Conservation (phyloP, 2,888 invertebrate species). For the Agrotis segetum region DNA sequence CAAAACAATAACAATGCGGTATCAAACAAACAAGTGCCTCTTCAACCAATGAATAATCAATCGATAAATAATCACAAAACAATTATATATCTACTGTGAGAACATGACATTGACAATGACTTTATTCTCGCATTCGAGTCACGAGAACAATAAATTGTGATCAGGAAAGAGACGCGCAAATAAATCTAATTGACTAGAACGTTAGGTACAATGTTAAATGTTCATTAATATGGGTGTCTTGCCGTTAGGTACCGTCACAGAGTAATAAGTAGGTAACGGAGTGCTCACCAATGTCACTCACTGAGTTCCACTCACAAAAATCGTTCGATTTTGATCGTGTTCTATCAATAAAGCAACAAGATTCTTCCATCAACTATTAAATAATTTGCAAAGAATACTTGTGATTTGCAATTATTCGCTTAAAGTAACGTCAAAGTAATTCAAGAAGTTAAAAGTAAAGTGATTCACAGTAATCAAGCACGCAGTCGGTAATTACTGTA, state of each 20-base stretch:
- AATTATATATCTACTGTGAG: conserved; percentile 63
- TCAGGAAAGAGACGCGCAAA: conserved; percentile 59
- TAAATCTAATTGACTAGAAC: conserved; percentile 54
- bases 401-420: too few relatives aligned
- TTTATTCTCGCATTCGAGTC: conserved; percentile 54
- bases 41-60: conserved; percentile 62
- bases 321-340: neutral
- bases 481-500: too few relatives aligned
- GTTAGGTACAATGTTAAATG: conserved; percentile 38
- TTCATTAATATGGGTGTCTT: conserved; percentile 46
- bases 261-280: conserved; percentile 19
- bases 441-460: too few relatives aligned
- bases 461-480: too few relatives aligned
- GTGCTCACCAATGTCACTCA: neutral
- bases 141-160: conserved; percentile 69
- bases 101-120: conserved; percentile 56
- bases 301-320: neutral
- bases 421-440: too few relatives aligned
- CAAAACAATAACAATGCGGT: conserved; percentile 41
- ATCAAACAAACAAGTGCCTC: conserved; percentile 47
- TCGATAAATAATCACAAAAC: conserved; percentile 53
- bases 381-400: too few relatives aligned
- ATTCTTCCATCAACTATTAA: neutral
- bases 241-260: conserved; percentile 6
- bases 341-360: neutral